Evolutionary conservation across 2,888 invertebrate genomes (phyloP), one percentile per base, ranked within the genome.

Genomic region (Pseudococcus viburni): DNA sequence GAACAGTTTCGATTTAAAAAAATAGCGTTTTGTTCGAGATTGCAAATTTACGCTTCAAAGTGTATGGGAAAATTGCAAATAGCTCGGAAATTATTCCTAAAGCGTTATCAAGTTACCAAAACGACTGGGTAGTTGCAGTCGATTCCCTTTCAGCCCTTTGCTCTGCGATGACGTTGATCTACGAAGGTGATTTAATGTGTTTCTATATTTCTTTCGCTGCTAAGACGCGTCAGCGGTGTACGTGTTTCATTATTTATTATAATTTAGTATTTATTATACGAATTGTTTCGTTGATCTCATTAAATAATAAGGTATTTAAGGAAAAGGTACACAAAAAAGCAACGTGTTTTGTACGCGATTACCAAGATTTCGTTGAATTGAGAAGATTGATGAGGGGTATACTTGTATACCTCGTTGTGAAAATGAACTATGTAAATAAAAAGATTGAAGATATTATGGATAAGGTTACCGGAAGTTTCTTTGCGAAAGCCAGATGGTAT

Each of bases 31-130:
- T n/a, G 8, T 80, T 80, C 80, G 80, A 42, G 42, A 42, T 80
- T 80, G 80, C 80, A 80, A 80, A 80, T 80, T 80, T 80, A 80
- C 80, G 80, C 80, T 80, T 80, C 0, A 17, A 80, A 80, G 80
- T 80, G 80, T 80, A 80, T 80, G 7, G n/a, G 19, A 80, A 80
- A 80, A 80, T 80, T 80, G 80, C 80, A 80, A 80, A 80, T 42
- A 33, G 19, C 80, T 73, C 68, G 68, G 33, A 33, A 73, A 73
- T 15, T 59, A 5, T 19, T 59, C 6, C 17, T 59, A 1, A 33
- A 77, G 39, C 77, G 17, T 39, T 8, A 46, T 19, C 80, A 46
- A 80, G 46, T 80, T 80, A 80, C 42, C 80, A 80, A 46, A 42
- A 19, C n/a, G n/a, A 59, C 51, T 39, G 19, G 12, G 6, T 33